Base-by-base conservation (phyloP, 1,140 invertebrate species). In the Agrypnia vestita region DNA sequence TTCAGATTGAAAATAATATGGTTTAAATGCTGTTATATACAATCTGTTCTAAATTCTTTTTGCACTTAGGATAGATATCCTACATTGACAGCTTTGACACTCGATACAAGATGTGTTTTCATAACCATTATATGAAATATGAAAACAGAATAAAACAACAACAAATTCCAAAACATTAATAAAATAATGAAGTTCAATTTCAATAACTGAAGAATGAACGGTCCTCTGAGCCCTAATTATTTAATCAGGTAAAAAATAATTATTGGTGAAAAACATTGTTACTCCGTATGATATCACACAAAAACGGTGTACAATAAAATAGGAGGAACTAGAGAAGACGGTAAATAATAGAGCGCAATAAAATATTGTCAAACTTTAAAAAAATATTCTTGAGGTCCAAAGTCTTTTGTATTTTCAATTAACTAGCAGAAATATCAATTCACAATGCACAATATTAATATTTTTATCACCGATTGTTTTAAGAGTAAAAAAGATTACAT, bases 11-110 rank as follows among this genome's bases (percentile, higher is more conserved):
- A 74, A 43, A 74, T 51, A 12, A 71, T 46, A 10, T 46, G 61
- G 44, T 56, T 44, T 74, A 56, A 56, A 74, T 74, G 71, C 51
- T 74, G 56, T 74, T 74, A 74, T 74, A 43, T 74, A 74, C 53
- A 74, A 74, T 56, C 67, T 71, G 67, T 19, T 67, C 25, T 56
- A 67, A 35, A 67, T 47, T 62, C 43, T 13, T 67, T 25, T 67
- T 67, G 62, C 62, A 11, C 13, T 67, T 17, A 67, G 62, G 62
- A 67, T 67, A 67, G 15, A 43, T 46, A 67, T 67, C 62, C 62
- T 67, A 17, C 19, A 25, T n/a, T n/a, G 25, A 19, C 44, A 71
- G 64, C 46, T 47, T 51, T 51, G 67, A 51, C 46, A 49, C 67
- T 51, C 67, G n/a, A 51, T 25, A 51, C 46, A 35, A 35, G 25